Percentiles rank a stretch among this genome's conserved stretches.
phyloP scores from a whole-genome alignment of 2,888 invertebrate species.

The Dynastes tityus region DNA sequence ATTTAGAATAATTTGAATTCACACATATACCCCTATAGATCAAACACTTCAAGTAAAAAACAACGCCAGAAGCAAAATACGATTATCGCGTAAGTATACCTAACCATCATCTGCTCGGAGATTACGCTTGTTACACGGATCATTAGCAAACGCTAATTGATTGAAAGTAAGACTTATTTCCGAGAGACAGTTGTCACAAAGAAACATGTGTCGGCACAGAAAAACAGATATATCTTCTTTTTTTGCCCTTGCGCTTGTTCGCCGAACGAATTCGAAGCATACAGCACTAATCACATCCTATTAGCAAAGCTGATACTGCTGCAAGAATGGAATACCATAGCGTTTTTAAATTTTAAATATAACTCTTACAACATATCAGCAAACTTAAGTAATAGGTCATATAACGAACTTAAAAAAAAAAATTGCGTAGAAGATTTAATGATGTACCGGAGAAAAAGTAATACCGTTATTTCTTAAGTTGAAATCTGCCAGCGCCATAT shows the following conservation, averaged over 20 bases:
- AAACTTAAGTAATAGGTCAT: neutral
- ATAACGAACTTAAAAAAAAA: neutral
- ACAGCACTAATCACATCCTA: slow-evolving; percentile 11
- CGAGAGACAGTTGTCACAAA: slow-evolving; percentile 42
- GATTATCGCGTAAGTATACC: neutral
- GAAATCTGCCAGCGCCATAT: neutral
- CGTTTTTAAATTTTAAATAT: neutral
- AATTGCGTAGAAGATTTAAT: neutral
- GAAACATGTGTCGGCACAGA: slow-evolving; percentile 25
- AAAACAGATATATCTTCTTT: slow-evolving; percentile 18
- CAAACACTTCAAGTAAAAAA: no score
- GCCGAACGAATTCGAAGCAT: neutral
- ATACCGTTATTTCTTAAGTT: neutral
- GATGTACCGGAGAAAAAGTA: neutral
- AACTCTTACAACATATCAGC: neutral
- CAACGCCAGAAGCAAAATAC: neutral
- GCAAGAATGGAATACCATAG: neutral
- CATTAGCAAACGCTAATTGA: slow-evolving; percentile 43
- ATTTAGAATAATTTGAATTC: no score
- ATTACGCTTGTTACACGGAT: slow-evolving; percentile 39
- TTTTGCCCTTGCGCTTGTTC: slow-evolving; percentile 11
- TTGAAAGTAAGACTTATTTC: slow-evolving; percentile 41
- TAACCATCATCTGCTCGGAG: slow-evolving; percentile 15
- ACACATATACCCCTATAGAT: no score
- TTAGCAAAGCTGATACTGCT: slow-evolving; percentile 3